Percentiles rank a stretch among this genome's conserved stretches.
phyloP scores from a whole-genome alignment of 2,888 invertebrate genomes.

The Blera fallax region DNA sequence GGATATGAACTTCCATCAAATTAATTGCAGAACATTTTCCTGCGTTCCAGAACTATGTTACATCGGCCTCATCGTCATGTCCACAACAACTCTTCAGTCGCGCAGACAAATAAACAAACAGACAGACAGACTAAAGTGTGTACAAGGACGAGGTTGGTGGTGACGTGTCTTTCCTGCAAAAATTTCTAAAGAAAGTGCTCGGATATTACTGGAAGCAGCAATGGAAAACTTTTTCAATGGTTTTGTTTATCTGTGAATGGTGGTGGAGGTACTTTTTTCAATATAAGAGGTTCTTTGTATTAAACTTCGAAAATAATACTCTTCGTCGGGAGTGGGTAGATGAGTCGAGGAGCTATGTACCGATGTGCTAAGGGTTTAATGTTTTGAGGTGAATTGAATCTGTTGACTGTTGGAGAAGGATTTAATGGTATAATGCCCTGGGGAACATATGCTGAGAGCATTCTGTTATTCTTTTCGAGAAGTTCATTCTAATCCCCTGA shows the following conservation, averaged over 20 bases:
- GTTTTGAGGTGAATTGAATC: conserved; percentile 18
- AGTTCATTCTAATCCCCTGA: not conserved
- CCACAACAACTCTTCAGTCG: not conserved
- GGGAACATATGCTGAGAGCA: not conserved
- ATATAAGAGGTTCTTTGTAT: not conserved
- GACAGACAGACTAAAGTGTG: conserved; percentile 18
- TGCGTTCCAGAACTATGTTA: conserved; percentile 27
- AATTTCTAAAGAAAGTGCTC: conserved; percentile 6
- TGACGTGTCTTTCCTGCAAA: not conserved
- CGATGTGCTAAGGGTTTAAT: conserved; percentile 9
- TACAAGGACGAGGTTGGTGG: not conserved
- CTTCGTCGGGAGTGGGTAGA: not conserved
- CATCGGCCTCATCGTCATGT: conserved; percentile 31
- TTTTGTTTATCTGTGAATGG: conserved; percentile 30
- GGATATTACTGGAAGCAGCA: not conserved
- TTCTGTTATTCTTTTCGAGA: not conserved
- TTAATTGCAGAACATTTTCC: conserved; percentile 56
- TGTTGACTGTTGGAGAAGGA: conserved; percentile 21
- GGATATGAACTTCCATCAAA: conserved; percentile 58
- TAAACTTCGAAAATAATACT: conserved; percentile 36
- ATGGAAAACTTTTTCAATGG: conserved; percentile 30
- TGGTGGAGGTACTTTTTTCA: not conserved
- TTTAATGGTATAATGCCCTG: conserved; percentile 10
- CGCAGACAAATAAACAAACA: conserved; percentile 23
- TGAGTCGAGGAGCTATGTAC: not conserved